Conservation (phyloP, 2,113 vertebrate species). For the Sinosuthora webbiana region DNA sequence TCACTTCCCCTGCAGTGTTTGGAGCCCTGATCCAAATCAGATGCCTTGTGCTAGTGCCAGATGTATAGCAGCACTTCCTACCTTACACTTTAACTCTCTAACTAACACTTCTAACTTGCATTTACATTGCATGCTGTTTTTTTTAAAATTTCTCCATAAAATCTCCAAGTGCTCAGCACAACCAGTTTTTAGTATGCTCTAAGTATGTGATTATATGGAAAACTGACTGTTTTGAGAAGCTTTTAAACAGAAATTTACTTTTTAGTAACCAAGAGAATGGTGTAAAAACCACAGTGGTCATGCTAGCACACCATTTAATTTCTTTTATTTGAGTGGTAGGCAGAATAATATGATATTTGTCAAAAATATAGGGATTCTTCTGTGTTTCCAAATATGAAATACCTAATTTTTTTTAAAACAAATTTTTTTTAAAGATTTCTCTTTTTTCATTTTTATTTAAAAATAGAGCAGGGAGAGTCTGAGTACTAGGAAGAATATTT, state of each 20-base stretch:
- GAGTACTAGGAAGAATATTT: background rate
- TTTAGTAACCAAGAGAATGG: background rate
- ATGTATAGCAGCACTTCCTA: background rate
- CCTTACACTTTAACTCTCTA: background rate
- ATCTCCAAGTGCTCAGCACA: background rate
- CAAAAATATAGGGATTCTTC: background rate
- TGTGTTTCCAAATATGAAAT: background rate
- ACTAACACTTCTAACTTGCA: background rate
- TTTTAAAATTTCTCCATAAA: background rate
- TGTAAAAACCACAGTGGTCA: background rate
- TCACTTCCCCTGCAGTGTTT: background rate
- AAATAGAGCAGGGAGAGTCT: background rate
- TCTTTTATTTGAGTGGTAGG: background rate
- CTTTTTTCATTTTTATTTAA: background rate
- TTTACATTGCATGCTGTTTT: background rate
- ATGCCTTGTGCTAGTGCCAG: background rate
- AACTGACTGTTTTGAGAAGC: background rate
- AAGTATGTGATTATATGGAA: background rate
- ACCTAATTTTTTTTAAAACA: background rate
- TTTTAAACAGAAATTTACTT: background rate
- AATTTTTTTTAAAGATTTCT: background rate
- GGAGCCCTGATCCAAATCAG: background rate
- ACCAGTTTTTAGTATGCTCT: background rate
- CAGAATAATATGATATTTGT: background rate
- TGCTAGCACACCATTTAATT: background rate